phyloP scores from a whole-genome alignment of 2,797 vertebrate species.

The Poeciliopsis gracilis region DNA sequence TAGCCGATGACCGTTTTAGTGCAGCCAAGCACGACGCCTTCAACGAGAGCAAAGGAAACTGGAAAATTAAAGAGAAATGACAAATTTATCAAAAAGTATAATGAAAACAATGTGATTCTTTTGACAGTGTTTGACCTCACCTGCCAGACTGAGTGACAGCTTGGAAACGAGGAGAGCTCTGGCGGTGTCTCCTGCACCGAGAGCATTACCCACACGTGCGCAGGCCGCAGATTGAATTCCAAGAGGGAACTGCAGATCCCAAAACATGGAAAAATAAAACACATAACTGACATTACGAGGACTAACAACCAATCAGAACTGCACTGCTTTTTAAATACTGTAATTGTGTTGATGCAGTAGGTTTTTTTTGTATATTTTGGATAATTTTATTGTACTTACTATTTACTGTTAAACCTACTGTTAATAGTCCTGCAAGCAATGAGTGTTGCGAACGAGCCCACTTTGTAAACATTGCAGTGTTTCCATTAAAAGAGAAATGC shows the following conservation, averaged over 20 bases:
- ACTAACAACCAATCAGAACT: too few relatives aligned
- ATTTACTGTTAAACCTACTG: too few relatives aligned
- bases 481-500: too few relatives aligned
- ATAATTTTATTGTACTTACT: too few relatives aligned
- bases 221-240: conserved; percentile 87
- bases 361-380: too few relatives aligned
- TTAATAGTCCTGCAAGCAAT: too few relatives aligned
- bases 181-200: conserved; percentile 86
- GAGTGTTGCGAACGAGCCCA: too few relatives aligned
- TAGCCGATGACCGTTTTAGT: conserved; percentile 80
- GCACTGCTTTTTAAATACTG: too few relatives aligned
- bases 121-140: conserved; percentile 55
- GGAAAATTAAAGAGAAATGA: conserved; percentile 15
- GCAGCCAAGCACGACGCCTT: conserved; percentile 70
- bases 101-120: background rate
- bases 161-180: conserved; percentile 84
- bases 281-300: background rate
- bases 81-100: background rate
- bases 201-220: conserved; percentile 90
- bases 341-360: too few relatives aligned
- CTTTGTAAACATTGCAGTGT: too few relatives aligned
- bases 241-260: conserved; percentile 82
- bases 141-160: conserved; percentile 81
- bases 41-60: conserved; percentile 69
- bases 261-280: background rate